Conservation (phyloP, 2,113 vertebrate genomes). For the Oriolus oriolus region DNA sequence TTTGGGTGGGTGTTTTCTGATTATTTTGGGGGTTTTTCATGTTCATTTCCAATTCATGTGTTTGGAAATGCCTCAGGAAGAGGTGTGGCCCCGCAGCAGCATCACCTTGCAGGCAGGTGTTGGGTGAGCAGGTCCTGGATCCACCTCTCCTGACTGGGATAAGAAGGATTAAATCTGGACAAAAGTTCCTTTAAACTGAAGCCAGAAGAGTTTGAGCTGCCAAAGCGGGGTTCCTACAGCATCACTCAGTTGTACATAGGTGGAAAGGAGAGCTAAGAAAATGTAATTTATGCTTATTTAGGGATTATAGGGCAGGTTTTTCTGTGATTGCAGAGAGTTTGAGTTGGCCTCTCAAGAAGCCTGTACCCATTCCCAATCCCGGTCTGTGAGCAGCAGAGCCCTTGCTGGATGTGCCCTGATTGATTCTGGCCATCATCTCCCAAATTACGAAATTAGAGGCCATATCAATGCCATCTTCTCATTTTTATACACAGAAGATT, state of each 20-base stretch:
- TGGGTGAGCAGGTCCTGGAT: neutral
- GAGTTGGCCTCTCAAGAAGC: neutral
- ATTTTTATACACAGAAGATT: neutral
- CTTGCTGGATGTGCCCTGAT: neutral
- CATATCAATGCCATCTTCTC: neutral
- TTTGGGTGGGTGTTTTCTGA: neutral
- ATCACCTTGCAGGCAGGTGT: neutral
- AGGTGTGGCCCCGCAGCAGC: neutral
- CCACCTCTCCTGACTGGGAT: neutral
- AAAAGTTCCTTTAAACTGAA: neutral
- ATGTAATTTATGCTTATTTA: neutral
- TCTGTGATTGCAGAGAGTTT: neutral
- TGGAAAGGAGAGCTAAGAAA: neutral
- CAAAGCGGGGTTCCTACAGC: neutral
- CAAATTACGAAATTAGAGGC: neutral
- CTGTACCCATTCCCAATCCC: neutral
- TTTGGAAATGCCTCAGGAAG: neutral
- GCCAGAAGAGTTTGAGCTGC: neutral
- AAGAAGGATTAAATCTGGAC: neutral
- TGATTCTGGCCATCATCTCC: neutral
- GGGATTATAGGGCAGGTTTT: neutral
- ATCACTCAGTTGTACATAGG: neutral
- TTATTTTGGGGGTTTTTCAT: rapidly evolving
- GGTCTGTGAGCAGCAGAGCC: neutral
- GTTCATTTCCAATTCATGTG: neutral